Base-by-base conservation (phyloP, 1,140 invertebrate genomes). In the Papilio dardanus region DNA sequence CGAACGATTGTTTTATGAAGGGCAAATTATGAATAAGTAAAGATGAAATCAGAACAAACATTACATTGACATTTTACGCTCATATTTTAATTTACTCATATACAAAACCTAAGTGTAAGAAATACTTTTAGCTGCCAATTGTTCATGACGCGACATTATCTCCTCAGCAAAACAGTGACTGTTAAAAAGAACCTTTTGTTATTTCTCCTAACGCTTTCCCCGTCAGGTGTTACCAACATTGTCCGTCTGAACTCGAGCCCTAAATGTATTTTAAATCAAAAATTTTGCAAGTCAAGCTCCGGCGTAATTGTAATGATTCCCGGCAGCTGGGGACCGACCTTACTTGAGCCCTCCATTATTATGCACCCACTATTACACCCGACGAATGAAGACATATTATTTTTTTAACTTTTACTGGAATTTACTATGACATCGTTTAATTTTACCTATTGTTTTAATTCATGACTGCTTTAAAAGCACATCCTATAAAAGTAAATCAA, bases 221-320 rank as follows among this genome's bases (percentile, higher is more conserved):
- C 24, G 31, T 35, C 67, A 69, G 67, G 67, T 69, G 67, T 37
- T 68, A n/a, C 66, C 3, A 4, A 24, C 50, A 58, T 58, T 58
- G 50, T 62, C 30, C 54, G 24, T 28, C 54, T 62, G 54, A 62
- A 62, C 24, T 62, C 12, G 54, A 28, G 28, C 30, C 77, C 67
- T 78, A 67, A 75, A 73, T 73, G 50, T 76, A 62, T 77, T 54
- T 46, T 33, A 67, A 69, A 74, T 35, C 69, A 75, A 67, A 62
- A 50, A 78, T 73, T 75, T 76, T 67, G 74, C 68, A 78, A 78
- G 42, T 78, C 74, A 78, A 73, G 71, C 74, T 24, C 33, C 42
- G 54, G 31, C 16, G 74, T 76, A 81, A 81, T 81, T 81, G 75
- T 67, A 73, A 76, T 78, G 74, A 79, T 78, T 73, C 67, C 42